phyloP scores from a whole-genome alignment of 2,888 invertebrate species.

The Cantharis flavilabris region DNA sequence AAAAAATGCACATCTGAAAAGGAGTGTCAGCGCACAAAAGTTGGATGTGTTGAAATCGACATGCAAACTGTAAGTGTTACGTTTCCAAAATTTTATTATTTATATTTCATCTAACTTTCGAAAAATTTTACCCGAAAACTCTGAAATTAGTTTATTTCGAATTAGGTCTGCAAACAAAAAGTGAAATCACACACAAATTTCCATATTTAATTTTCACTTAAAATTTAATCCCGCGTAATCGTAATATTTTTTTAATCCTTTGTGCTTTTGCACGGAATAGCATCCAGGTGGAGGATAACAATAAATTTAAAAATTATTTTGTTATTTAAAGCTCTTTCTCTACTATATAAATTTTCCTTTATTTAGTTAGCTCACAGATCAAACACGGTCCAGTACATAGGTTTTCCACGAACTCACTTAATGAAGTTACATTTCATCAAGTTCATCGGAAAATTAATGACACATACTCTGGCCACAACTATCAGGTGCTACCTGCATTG shows the following conservation, averaged over 20 bases:
- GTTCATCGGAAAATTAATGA: neutral
- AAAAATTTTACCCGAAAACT: neutral
- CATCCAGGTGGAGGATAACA: neutral
- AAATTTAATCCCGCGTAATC: neutral
- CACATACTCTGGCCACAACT: neutral
- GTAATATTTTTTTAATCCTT: neutral
- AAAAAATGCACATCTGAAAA: constrained; percentile 66
- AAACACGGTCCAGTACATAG: neutral
- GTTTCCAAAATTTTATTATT: neutral
- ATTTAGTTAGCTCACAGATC: neutral
- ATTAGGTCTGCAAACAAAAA: neutral
- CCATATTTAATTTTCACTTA: neutral
- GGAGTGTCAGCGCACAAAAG: constrained; percentile 63
- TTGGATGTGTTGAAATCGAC: constrained; percentile 66
- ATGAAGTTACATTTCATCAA: neutral
- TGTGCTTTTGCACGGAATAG: neutral
- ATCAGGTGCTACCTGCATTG: neutral
- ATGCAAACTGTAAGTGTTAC: constrained; percentile 60
- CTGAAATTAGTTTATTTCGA: neutral
- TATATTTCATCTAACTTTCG: neutral
- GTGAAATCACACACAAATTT: neutral
- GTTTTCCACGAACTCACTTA: neutral
- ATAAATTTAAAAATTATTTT: neutral
- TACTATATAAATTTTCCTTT: neutral
- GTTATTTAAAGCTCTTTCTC: neutral